Conservation (phyloP, 1,140 invertebrate genomes). For the Campoletis sonorensis region DNA sequence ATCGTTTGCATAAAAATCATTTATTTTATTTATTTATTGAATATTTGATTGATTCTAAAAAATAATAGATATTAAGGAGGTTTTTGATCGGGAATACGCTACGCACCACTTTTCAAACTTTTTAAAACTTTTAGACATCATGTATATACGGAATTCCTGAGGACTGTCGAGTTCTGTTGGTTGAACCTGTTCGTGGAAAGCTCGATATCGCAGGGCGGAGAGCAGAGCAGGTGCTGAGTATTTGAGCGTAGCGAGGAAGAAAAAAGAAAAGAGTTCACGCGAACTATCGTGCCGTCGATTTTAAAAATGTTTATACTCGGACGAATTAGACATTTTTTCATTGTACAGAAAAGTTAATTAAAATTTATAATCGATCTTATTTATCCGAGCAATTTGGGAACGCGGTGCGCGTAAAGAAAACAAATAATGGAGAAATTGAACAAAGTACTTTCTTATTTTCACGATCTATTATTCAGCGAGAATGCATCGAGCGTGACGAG, state of each 20-base stretch:
- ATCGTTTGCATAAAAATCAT: no score
- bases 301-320: neutral
- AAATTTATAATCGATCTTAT: constrained; percentile 3
- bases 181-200: constrained; percentile 21
- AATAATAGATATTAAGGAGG: no score
- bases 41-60: no score
- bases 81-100: no score
- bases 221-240: constrained; percentile 21
- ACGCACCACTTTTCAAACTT: no score
- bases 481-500: constrained; percentile 23
- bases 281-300: no score
- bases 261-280: no score
- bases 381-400: neutral
- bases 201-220: constrained; percentile 17
- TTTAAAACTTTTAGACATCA: no score
- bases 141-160: constrained; percentile 18
- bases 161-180: neutral
- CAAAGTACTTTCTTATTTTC: constrained; percentile 39
- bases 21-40: no score
- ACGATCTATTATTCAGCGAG: constrained; percentile 39
- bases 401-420: neutral
- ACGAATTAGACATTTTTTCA: no score
- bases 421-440: constrained; percentile 14
- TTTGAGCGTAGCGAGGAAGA: neutral
- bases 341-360: no score